Evolutionary conservation across 64 coral and sea anemone species (phyloP), one percentile per base, ranked within the genome.

Genomic region (Anthopleura sola): DNA sequence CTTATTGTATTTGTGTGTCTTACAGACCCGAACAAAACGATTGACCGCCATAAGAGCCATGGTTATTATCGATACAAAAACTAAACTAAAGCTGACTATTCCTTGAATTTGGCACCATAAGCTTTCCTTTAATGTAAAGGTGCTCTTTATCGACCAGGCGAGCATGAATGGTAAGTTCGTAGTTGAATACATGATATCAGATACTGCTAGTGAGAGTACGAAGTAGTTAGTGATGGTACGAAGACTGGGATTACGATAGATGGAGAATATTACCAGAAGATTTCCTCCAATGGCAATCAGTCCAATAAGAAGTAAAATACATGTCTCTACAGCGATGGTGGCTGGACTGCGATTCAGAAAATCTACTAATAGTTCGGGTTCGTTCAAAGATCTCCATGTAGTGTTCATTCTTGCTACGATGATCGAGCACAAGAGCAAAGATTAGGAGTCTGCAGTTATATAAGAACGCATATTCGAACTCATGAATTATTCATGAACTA

Each of bases 201-300:
- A 54, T 3, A 84, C 38, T 11, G 88, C 64, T 66, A 90, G 75
- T 18, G 66, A 75, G 18, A 90, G 39, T n/a, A 90, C 83, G 69
- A 84, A 90, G 50, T 83, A 90, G 16, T 90, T 76, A 38, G 82
- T 84, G 32, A 90, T 79, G 68, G 51, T 90, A 76, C 88, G 88
- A 84, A 90, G 88, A 11, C 0, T 38, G 10, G 66, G 49, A 75
- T 90, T 90, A 56, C 81, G 82, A 57, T 24, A 90, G 75, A 90
- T 84, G 26, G 88, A 69, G 15, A 55, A 38, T 3, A 90, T 19
- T 17, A 90, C 88, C 56, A 90, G 83, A 8, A 29, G 6, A 36
- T 90, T 90, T 77, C 88, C 88, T 16, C 82, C 49, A 77, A 83
- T 84, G 14, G 88, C 88, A 19, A 40, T 31, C 32, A 78, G 31